These are phyloP conservation scores for Elephas maximus DNA, from an alignment of 2,113 vertebrate species.

Conservation along the genomic window DNA sequence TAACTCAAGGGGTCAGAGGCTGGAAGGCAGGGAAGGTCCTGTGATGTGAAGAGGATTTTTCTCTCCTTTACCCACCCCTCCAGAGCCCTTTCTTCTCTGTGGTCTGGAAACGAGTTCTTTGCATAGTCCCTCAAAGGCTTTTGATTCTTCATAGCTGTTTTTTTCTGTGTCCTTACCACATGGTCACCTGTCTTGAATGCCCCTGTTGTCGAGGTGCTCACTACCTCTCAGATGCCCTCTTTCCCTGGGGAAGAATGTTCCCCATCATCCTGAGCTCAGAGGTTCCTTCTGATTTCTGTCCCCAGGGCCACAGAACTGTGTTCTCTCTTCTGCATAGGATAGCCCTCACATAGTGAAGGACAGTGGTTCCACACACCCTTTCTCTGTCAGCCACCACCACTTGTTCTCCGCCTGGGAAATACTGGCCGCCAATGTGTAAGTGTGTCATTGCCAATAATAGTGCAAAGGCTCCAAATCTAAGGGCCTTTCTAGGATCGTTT, in stretches of 20 bases:
- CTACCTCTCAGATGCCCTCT: background rate
- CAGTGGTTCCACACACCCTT: background rate
- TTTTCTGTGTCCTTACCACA: background rate
- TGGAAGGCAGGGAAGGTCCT: background rate
- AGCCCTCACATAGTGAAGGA: accelerated
- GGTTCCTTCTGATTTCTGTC: background rate
- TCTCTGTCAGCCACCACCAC: background rate
- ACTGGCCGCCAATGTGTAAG: slow-evolving; percentile 52
- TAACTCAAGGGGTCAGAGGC: background rate
- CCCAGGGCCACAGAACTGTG: background rate
- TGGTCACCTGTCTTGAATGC: background rate
- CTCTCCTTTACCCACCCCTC: background rate
- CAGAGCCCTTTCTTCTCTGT: background rate
- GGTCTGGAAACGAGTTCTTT: background rate
- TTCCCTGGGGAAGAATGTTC: background rate
- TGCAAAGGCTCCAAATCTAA: slow-evolving; percentile 70
- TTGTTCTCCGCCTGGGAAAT: slow-evolving; percentile 23
- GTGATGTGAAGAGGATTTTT: background rate
- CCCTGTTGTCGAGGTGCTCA: background rate
- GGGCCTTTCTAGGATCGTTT: slow-evolving; percentile 76
- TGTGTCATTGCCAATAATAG: slow-evolving; percentile 85
- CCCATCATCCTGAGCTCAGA: background rate
- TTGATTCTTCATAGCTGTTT: background rate
- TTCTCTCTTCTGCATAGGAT: background rate
- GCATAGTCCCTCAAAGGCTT: background rate